Base-by-base conservation (phyloP, 2,797 vertebrate species). In the Peromyscus nudipes region DNA sequence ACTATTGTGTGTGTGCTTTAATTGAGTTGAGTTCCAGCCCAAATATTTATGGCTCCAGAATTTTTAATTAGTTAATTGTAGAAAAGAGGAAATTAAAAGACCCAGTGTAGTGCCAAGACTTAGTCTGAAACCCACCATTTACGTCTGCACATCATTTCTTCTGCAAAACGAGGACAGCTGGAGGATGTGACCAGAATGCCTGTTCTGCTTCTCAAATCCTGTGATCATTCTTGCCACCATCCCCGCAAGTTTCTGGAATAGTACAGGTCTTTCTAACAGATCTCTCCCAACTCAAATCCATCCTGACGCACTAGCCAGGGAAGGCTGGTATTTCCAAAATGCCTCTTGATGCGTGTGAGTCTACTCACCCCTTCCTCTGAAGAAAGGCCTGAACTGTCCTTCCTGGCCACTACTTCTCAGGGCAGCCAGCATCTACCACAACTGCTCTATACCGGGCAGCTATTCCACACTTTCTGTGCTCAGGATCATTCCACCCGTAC, bases 271-370 rank as follows among this genome's bases (percentile, higher is more conserved):
- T 84, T 71, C 55, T 73, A 81, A 89, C 75, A 87, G 60, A 21
- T 88, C 40, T 73, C n/a, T 95, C 62, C 65, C 3, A 3, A 65
- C 55, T 96, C 91, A 80, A 62, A 4, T 23, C 57, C 52, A 73
- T 40, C 60, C 1, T 4, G 6, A 62, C n/a, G 65, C 64, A 62
- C 19, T 84, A 55, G 89, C 84, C 57, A 83, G 40, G 34, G 75
- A 60, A 95, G 71, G 82, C 17, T 40, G 23, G 31, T 69, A 62
- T 93, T 95, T 95, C 34, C 80, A 90, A 65, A 37, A 62, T 10
- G 34, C 57, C 88, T 93, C 79, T 92, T 69, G n/a, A 79, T n/a
- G 4, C 77, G 17, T 43, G 11, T 34, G 57, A 71, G 29, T 92
- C n/a, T 3, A 23, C 0, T 49, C 64, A 65, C 55, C 29, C 27